Evolutionary conservation across 2,797 vertebrate genomes (phyloP).

Genomic region (Ctenopoma kingsleyae): DNA sequence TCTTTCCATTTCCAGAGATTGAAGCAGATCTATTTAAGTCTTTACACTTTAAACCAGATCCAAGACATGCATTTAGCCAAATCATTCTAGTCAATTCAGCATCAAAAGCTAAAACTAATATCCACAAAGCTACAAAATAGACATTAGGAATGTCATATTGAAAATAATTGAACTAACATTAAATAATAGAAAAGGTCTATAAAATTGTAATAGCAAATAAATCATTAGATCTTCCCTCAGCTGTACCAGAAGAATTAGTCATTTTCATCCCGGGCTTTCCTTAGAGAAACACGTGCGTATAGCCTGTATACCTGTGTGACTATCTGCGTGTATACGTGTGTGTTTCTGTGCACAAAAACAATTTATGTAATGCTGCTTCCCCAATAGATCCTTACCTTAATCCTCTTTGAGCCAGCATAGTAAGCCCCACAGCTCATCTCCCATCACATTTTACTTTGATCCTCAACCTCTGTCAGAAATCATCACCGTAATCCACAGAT

Average conservation of each 20-base stretch:
- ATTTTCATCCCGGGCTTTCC: slow-evolving; percentile 21
- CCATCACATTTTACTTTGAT: slow-evolving; percentile 78
- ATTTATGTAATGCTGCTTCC: slow-evolving; percentile 75
- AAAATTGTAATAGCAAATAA: slow-evolving; percentile 5
- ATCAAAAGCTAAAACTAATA: slow-evolving; percentile 3
- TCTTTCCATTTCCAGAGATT: slow-evolving; percentile 25
- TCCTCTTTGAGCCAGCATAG: slow-evolving; percentile 74
- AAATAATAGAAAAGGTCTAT: not conserved
- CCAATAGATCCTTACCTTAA: slow-evolving; percentile 80
- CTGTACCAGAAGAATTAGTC: slow-evolving; percentile 16
- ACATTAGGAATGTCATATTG: no score
- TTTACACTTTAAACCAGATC: slow-evolving; percentile 8
- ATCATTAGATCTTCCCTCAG: slow-evolving; percentile 7
- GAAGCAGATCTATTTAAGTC: slow-evolving; percentile 39
- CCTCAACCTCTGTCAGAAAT: slow-evolving; percentile 81
- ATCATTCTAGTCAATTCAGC: not conserved
- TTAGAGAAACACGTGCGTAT: not conserved
- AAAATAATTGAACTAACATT: not conserved
- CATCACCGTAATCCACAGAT: slow-evolving; percentile 81
- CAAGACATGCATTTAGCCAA: not conserved
- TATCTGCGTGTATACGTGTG: not conserved
- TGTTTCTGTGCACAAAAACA: slow-evolving; percentile 63
- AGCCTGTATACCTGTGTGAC: slow-evolving; percentile 7
- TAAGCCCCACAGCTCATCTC: slow-evolving; percentile 77
- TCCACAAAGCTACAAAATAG: not conserved